Base-by-base conservation (phyloP, 2,888 invertebrate species). In the Drosophila sordidapex region DNA sequence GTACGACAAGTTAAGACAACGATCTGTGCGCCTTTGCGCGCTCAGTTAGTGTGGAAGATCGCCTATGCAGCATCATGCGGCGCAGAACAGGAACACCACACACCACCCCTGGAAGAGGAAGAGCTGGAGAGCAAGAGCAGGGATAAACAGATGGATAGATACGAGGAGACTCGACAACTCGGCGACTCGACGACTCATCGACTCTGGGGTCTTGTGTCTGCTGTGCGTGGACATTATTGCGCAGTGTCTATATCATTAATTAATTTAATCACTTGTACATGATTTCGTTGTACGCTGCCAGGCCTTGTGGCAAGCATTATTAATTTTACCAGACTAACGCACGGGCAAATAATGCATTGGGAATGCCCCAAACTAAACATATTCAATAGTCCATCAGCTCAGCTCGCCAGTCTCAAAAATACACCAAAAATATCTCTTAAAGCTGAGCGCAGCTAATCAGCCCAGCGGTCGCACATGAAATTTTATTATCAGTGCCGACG, bases 231-330 rank as follows among this genome's bases (percentile, higher is more conserved):
- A 90, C 91, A 91, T 91, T 90, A 90, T 91, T 91, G 86, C 82
- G 79, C 90, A 91, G 90, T 91, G 91, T 91, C 91, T 88, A 89
- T 87, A 88, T 90, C 90, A 90, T 90, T 90, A 91, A 91, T 91
- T 91, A 91, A 91, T 91, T 90, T 90, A 90, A 90, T 90, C 91
- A 91, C 91, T 91, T 85, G 80, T 77, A 91, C 90, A 91, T 90
- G 91, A 90, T 81, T 87, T 78, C 67, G 80, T 67, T 82, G 90
- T 80, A 68, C 69, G 57, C 36, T 70, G 48, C 56, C 63, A 62
- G 63, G 63, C 67, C 61, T 76, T 65, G 59, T 71, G 62, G 72
- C 74, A 76, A 67, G 70, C 78, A 69, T 76, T 89, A 88, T 83
- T 88, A 79, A 86, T 89, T 78, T 73, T 67, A 40, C 21, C 8